Percentiles rank a stretch among this genome's conserved stretches.
Conservation (phyloP, 2,888 invertebrate genomes). For the Helobdella robusta region DNA sequence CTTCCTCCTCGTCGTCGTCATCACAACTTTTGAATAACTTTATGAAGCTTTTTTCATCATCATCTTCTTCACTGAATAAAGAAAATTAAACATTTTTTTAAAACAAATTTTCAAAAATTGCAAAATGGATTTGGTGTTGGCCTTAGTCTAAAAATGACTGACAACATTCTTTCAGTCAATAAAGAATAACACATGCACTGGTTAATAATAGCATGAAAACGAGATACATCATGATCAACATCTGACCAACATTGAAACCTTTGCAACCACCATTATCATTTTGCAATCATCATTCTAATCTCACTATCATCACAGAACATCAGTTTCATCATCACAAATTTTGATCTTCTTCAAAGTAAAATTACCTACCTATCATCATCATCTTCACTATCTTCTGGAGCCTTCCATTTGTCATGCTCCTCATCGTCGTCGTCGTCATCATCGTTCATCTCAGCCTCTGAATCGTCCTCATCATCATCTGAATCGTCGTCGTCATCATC, state of each 20-base stretch:
- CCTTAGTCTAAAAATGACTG: too few relatives aligned
- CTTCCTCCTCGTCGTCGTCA: constrained; percentile 5
- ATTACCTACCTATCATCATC: constrained; percentile 30
- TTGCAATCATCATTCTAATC: too few relatives aligned
- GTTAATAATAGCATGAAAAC: too few relatives aligned
- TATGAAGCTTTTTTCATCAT: neutral
- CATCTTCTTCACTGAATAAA: constrained; percentile 1
- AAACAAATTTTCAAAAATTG: neutral
- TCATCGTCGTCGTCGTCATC: constrained; percentile 42
- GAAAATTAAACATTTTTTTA: neutral
- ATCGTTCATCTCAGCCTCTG: constrained; percentile 42
- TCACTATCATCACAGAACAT: too few relatives aligned
- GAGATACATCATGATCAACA: too few relatives aligned
- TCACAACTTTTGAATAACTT: neutral
- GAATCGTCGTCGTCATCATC: constrained; percentile 13
- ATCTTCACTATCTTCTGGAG: constrained; percentile 44
- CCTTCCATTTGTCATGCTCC: constrained; percentile 48
- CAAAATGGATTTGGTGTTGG: too few relatives aligned
- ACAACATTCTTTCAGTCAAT: too few relatives aligned
- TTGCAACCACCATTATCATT: too few relatives aligned
- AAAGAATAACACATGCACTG: too few relatives aligned
- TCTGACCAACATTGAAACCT: too few relatives aligned
- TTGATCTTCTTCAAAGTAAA: neutral
- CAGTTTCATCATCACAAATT: neutral
- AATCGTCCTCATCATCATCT: constrained; percentile 33